Evolutionary conservation across 1,140 invertebrate genomes (phyloP).

Genomic region (Diorhabda sublineata): DNA sequence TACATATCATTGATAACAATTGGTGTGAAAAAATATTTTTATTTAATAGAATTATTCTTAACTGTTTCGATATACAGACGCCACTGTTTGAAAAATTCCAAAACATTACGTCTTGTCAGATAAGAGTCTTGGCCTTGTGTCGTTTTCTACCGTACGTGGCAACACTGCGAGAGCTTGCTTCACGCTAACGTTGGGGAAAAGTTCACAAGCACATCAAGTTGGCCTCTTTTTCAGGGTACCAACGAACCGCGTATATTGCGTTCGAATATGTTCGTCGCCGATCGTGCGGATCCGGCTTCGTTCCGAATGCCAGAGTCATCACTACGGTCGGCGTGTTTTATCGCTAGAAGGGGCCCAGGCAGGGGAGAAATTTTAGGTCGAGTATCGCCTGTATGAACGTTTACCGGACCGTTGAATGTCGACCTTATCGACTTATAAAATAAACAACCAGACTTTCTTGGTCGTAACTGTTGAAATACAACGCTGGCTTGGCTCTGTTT

Average conservation of each 20-base stretch:
- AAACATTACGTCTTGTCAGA: constrained; percentile 15
- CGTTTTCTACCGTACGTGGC: constrained; percentile 9
- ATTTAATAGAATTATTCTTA: no score
- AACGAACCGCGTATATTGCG: constrained; percentile 17
- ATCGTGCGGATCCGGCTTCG: constrained; percentile 14
- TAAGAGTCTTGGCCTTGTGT: constrained; percentile 4
- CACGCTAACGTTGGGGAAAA: constrained; percentile 37
- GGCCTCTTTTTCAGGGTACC: constrained; percentile 40
- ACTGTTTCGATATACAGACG: no score
- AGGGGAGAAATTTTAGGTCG: constrained; percentile 36
- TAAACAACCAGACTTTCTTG: constrained; percentile 41
- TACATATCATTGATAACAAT: no score
- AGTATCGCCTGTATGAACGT: constrained; percentile 29
- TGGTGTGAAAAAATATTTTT: no score
- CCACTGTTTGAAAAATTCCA: neutral
- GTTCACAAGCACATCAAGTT: constrained; percentile 34
- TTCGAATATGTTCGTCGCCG: constrained; percentile 5
- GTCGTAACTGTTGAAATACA: constrained; percentile 27
- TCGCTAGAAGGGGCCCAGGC: constrained; percentile 41
- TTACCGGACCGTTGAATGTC: constrained; percentile 22
- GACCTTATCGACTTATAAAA: constrained; percentile 36
- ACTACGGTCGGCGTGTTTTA: constrained; percentile 28
- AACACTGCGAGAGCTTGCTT: constrained; percentile 31
- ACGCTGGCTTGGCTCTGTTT: constrained; percentile 4
- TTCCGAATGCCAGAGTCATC: constrained; percentile 16